A percentile compares a stretch with the other conserved stretches of the same genome.
phyloP scores from a whole-genome alignment of 2,113 vertebrate genomes.

The Sialia sialis region DNA sequence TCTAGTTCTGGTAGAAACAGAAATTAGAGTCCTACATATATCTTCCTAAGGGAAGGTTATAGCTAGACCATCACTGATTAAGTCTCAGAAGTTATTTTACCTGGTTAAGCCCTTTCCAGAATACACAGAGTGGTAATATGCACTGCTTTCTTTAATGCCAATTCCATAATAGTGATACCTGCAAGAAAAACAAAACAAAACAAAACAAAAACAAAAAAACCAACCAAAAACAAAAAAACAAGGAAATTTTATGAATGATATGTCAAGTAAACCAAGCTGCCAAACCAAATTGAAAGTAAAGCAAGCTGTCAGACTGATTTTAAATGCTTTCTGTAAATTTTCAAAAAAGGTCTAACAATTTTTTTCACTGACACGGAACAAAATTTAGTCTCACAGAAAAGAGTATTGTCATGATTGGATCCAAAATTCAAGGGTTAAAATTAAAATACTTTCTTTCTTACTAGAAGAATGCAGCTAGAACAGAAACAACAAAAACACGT shows the following conservation, averaged over 20 bases:
- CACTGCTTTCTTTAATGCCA: constrained; percentile 98
- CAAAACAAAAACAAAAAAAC: background rate
- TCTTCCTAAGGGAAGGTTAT: background rate
- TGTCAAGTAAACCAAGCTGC: background rate
- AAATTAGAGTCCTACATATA: background rate
- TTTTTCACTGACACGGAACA: background rate
- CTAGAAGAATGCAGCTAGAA: background rate
- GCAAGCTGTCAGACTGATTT: background rate
- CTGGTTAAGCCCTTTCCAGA: constrained; percentile 98
- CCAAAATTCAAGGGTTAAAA: background rate
- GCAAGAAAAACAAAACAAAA: background rate
- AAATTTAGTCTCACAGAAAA: background rate
- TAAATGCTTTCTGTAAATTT: background rate
- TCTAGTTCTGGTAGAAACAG: background rate
- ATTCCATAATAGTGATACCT: constrained; percentile 99
- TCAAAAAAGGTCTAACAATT: background rate
- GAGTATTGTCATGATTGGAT: background rate
- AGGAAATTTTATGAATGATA: background rate
- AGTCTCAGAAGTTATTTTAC: constrained; percentile 67
- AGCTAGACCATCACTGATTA: background rate
- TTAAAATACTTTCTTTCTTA: background rate
- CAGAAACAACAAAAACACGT: background rate
- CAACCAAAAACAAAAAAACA: fast-evolving
- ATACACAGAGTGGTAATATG: constrained; percentile 97
- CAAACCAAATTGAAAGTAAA: background rate